These are phyloP conservation scores for Micropterix aruncella DNA, from an alignment of 2,888 invertebrate species.

Conservation along the genomic window DNA sequence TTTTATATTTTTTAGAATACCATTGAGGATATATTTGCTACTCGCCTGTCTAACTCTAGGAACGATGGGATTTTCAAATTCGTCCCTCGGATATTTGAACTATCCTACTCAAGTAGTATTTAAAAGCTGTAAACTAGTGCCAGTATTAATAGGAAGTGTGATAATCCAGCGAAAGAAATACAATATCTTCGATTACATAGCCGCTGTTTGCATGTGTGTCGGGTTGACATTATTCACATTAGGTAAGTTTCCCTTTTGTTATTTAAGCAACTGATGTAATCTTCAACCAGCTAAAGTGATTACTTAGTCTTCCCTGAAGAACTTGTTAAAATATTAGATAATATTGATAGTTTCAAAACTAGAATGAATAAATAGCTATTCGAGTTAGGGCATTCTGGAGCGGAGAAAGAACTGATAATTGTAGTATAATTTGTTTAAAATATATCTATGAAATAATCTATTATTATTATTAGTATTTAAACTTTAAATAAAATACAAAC, in stretches of 20 bases:
- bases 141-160: slow-evolving; percentile 88
- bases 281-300: background rate
- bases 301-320: background rate
- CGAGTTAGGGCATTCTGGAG: background rate
- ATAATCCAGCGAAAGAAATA: slow-evolving; percentile 83
- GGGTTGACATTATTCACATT: slow-evolving; percentile 86
- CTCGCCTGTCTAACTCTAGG: slow-evolving; percentile 80
- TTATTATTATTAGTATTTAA: too few species aligned
- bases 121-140: slow-evolving; percentile 94
- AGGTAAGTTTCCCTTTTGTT: slow-evolving; percentile 35
- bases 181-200: slow-evolving; percentile 67
- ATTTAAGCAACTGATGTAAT: too few species aligned
- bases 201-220: slow-evolving; percentile 75
- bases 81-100: slow-evolving; percentile 86
- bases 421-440: background rate
- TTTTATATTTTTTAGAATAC: slow-evolving; percentile 72
- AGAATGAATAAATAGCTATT: too few species aligned
- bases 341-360: too few species aligned
- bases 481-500: too few species aligned
- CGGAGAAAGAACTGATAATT: too few species aligned
- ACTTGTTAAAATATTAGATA: too few species aligned
- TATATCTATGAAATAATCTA: background rate
- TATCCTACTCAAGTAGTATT: slow-evolving; percentile 97
- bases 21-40: slow-evolving; percentile 63
- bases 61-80: slow-evolving; percentile 93